These are phyloP conservation scores for Antheraea pernyi DNA, from an alignment of 1,140 invertebrate genomes.

Conservation along the genomic window DNA sequence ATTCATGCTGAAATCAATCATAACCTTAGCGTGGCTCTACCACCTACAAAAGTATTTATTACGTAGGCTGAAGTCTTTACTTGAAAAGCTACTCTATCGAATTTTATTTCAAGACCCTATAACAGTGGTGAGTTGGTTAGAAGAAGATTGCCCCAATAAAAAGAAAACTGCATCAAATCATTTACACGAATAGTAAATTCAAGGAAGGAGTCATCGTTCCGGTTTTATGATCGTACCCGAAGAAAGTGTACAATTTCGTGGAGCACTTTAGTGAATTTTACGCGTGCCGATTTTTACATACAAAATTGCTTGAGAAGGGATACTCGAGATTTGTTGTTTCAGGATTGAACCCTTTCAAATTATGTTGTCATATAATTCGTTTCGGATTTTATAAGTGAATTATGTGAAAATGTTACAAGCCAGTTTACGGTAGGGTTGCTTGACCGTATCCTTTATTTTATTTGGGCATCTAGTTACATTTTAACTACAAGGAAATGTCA, in stretches of 20 bases:
- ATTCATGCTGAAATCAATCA: no score
- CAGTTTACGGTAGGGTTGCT: background rate
- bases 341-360: slow-evolving; percentile 8
- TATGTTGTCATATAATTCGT: slow-evolving; percentile 1
- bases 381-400: background rate
- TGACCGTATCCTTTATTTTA: background rate
- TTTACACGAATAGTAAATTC: background rate
- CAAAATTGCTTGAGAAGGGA: slow-evolving; percentile 4
- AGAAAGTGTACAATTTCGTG: background rate
- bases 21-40: no score
- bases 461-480: background rate
- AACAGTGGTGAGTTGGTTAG: background rate
- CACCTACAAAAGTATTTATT: no score
- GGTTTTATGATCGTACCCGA: background rate
- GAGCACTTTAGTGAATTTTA: background rate
- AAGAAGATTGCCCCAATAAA: background rate
- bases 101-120: background rate
- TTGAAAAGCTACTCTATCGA: background rate
- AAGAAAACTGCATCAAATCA: background rate
- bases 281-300: slow-evolving; percentile 3
- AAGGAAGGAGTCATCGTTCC: background rate
- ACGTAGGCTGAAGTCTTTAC: background rate
- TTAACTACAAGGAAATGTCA: background rate
- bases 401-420: background rate
- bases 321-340: slow-evolving; percentile 11